Percentiles rank a stretch among this genome's conserved stretches.
Conservation (phyloP, 2,888 invertebrate genomes). For the Drosophila acutilabella region DNA sequence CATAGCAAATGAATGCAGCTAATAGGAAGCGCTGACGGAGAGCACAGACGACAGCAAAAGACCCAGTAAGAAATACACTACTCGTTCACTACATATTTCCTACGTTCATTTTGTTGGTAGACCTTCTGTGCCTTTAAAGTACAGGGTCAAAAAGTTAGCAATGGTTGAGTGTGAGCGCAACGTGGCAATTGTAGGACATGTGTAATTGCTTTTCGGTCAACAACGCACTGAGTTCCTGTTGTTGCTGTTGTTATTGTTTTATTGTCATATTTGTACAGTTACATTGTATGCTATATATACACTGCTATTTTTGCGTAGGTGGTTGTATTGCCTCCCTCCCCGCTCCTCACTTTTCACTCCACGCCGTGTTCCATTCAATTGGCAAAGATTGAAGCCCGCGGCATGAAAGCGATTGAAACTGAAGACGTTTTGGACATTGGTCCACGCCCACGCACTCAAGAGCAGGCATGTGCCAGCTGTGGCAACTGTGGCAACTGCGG, state of each 20-base stretch:
- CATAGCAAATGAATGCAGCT: slow-evolving; percentile 42
- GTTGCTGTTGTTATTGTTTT: slow-evolving; percentile 11
- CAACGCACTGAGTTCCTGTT: slow-evolving; percentile 38
- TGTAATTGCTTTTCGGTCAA: slow-evolving; percentile 71
- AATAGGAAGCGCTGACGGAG: neutral
- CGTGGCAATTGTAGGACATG: slow-evolving; percentile 59
- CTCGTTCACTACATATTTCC: too few relatives aligned
- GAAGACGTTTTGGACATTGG: slow-evolving; percentile 69
- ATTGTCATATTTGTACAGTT: slow-evolving; percentile 45
- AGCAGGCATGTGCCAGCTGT: slow-evolving; percentile 38
- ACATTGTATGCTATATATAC: slow-evolving; percentile 27
- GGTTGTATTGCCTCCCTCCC: slow-evolving; percentile 7
- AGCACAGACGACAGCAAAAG: neutral
- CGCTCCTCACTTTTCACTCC: slow-evolving; percentile 17
- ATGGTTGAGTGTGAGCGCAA: neutral
- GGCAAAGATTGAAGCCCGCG: slow-evolving; percentile 62
- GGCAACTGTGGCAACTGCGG: slow-evolving; percentile 18
- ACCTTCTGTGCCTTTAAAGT: neutral
- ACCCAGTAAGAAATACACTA: neutral
- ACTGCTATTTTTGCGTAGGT: slow-evolving; percentile 47
- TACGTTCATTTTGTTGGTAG: too few relatives aligned
- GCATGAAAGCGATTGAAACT: slow-evolving; percentile 64
- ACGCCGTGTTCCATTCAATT: slow-evolving; percentile 50
- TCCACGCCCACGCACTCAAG: slow-evolving; percentile 54
- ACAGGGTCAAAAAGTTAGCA: slow-evolving; percentile 19